A percentile compares a stretch with the other conserved stretches of the same genome.
Evolutionary conservation across 2,113 vertebrate genomes (phyloP).

Genomic region (Cochlearius cochlearius): DNA sequence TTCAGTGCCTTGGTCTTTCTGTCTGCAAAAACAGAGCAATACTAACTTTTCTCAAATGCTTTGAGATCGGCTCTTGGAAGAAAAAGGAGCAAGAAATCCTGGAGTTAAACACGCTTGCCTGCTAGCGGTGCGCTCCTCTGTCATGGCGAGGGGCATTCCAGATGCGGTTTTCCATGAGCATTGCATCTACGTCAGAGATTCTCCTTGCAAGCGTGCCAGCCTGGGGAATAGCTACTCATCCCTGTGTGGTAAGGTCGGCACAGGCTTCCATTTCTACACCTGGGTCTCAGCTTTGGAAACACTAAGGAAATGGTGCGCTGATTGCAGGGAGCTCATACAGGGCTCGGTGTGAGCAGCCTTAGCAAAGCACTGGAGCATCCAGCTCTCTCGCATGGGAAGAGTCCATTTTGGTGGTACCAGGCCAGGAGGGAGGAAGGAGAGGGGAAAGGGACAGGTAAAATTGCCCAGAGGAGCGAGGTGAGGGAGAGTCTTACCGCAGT

Average conservation of each 20-base stretch:
- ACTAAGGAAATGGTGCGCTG: neutral
- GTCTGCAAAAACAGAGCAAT: neutral
- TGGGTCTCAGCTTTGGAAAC: neutral
- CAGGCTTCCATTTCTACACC: neutral
- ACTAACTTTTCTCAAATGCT: neutral
- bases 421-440: neutral
- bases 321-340: neutral
- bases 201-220: neutral
- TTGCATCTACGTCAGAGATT: neutral
- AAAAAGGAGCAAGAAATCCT: neutral
- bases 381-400: neutral
- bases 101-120: neutral
- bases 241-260: neutral
- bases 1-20: neutral
- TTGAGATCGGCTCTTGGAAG: neutral
- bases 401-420: accelerated
- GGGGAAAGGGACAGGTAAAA: neutral
- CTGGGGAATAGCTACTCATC: neutral
- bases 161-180: neutral
- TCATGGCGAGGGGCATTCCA: neutral
- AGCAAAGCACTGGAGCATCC: neutral
- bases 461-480: neutral
- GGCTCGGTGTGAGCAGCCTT: neutral
- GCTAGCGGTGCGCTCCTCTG: neutral
- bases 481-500: neutral